Base-by-base conservation (phyloP, 2,113 vertebrate species). In the Epinephelus fuscoguttatus region DNA sequence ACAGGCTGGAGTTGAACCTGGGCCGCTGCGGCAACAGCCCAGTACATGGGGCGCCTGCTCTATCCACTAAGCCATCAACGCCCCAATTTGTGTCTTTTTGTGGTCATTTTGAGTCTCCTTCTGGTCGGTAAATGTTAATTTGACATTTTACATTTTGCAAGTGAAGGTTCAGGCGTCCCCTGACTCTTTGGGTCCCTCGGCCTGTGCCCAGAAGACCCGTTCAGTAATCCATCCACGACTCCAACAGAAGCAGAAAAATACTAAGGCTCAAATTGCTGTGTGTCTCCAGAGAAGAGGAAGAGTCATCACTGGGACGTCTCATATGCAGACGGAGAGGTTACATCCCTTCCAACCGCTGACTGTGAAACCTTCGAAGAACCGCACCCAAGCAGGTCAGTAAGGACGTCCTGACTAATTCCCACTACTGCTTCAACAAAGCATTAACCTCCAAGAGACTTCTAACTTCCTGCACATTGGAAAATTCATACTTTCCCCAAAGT, bases 331-430 rank as follows among this genome's bases (percentile, higher is more conserved):
- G 7, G 49, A 79, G 67, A 78, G 68, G 59, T 52, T 70, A 56
- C 50, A 49, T 69, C 82, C 45, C 57, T 37, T 76, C 80, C 69
- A 77, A 84, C 63, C 47, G 3, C 67, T 13, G 55, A 71, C 67
- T 70, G 25, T 3, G 25, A 79, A 73, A 62, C 72, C 47, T 78
- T 69, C 49, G 3, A 61, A 75, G 57, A 81, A 52, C 83, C 80
- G 14, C 81, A 50, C 83, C 85, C 85, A 57, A 33, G 56, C 57
- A 87, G 88, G 85, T 91, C 84, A 80, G 62, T 6, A 2, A 86
- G 90, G 81, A 87, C 78, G 56, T 77, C 50, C 52, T 23, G 21
- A 70, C 61, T 42, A 45, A 84, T 77, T 81, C 69, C 71, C 73
- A 75, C 64, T 81, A 62, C 62, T 60, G 52, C 52, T 78, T 78